phyloP scores from a whole-genome alignment of 2,113 vertebrate species.

The Dipodomys merriami region DNA sequence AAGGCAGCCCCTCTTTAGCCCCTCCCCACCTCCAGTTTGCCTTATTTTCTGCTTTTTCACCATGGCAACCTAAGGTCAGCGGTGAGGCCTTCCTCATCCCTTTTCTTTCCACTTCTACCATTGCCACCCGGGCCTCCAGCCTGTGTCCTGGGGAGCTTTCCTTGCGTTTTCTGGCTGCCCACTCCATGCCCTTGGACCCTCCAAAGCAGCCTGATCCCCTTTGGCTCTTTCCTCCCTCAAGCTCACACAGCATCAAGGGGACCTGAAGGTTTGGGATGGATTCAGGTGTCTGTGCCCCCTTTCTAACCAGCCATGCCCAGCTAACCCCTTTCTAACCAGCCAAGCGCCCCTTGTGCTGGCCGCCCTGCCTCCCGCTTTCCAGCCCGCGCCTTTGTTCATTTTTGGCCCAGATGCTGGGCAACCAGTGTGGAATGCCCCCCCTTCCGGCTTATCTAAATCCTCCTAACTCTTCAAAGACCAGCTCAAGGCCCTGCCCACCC shows the following conservation, averaged over 20 bases:
- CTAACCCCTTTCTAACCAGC: background rate
- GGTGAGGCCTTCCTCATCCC: background rate
- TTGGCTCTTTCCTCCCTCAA: background rate
- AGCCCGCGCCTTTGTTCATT: conserved; percentile 71
- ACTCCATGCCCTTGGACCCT: background rate
- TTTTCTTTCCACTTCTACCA: background rate
- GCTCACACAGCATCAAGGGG: background rate
- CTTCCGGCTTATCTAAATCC: conserved; percentile 83
- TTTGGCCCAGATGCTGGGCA: conserved; percentile 73
- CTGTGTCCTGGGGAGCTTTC: background rate
- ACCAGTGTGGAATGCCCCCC: conserved; percentile 72
- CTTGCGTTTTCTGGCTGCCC: too few relatives aligned
- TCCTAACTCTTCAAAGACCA: conserved; percentile 79
- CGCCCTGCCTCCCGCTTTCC: background rate
- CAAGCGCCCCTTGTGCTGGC: background rate
- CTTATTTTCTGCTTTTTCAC: conserved; percentile 39
- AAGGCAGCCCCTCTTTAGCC: background rate
- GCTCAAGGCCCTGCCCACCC: conserved; percentile 69
- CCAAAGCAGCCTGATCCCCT: background rate
- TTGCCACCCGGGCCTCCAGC: accelerated
- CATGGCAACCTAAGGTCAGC: conserved; percentile 53
- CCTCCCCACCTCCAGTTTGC: background rate
- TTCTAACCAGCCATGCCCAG: background rate
- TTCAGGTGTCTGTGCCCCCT: background rate
- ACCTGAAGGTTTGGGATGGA: background rate